These are phyloP conservation scores for Helicorthomorpha holstii DNA, from an alignment of 1,140 invertebrate species.

Conservation along the genomic window DNA sequence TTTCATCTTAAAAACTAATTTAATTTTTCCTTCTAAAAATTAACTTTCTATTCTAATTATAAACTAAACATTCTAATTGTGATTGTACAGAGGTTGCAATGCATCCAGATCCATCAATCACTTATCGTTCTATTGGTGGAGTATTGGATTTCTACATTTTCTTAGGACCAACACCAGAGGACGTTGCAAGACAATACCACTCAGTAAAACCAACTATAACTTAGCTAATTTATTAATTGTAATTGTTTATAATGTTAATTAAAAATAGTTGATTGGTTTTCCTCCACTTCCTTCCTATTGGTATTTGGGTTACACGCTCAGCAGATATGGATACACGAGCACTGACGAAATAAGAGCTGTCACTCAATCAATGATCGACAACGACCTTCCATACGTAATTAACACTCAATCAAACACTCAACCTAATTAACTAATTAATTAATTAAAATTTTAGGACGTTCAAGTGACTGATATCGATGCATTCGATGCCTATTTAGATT, in stretches of 20 bases:
- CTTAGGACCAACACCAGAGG: slow-evolving; percentile 23
- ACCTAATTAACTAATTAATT: neutral
- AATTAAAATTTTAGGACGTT: neutral
- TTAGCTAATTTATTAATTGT: neutral
- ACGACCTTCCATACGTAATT: neutral
- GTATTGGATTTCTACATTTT: slow-evolving; percentile 26
- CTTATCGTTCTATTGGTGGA: slow-evolving; percentile 25
- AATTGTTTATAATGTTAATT: neutral
- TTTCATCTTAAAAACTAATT: neutral
- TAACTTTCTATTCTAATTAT: neutral
- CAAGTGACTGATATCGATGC: neutral
- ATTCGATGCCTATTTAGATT: neutral
- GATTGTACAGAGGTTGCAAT: slow-evolving; percentile 12
- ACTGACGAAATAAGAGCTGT: neutral
- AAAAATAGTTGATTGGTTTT: slow-evolving; percentile 18
- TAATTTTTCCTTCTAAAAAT: neutral
- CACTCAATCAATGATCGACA: neutral
- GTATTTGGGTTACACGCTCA: slow-evolving; percentile 31
- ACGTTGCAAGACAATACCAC: slow-evolving; percentile 32
- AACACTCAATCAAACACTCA: neutral
- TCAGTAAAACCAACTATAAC: slow-evolving; percentile 12
- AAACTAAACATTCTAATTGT: too few relatives aligned
- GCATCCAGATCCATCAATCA: slow-evolving; percentile 19
- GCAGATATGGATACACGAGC: slow-evolving; percentile 11
- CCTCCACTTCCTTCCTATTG: slow-evolving; percentile 30